A percentile compares a stretch with the other conserved stretches of the same genome.
Conservation (phyloP, 1,140 invertebrate genomes). For the Trachymyrmex septentrionalis region DNA sequence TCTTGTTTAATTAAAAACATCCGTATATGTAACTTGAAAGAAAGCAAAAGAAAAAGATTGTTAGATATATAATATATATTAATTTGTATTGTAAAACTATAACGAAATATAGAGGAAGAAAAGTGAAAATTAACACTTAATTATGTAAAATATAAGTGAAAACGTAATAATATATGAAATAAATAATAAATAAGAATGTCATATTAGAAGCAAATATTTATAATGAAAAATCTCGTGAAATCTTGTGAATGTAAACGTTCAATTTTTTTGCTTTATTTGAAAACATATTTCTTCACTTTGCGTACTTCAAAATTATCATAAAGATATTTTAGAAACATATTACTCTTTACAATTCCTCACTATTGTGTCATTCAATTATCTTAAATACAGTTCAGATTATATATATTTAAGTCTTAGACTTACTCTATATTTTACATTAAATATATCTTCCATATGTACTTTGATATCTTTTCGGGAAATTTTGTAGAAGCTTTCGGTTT, state of each 20-base stretch:
- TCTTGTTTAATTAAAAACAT: slow-evolving; percentile 11
- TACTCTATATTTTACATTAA: neutral
- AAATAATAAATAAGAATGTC: neutral
- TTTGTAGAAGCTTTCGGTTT: neutral
- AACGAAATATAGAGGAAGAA: neutral
- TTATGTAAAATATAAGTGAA: neutral
- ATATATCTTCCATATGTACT: neutral
- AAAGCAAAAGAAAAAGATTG: neutral
- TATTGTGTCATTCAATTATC: neutral
- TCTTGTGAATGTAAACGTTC: neutral
- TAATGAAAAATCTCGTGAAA: neutral
- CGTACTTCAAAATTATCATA: neutral
- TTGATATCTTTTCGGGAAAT: neutral
- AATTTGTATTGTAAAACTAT: neutral
- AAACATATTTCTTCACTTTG: too few relatives aligned
- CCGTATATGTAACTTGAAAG: neutral
- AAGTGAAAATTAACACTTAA: neutral
- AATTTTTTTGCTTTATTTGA: neutral
- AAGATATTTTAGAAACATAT: neutral
- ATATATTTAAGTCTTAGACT: neutral
- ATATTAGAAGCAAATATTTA: neutral
- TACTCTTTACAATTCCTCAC: neutral
- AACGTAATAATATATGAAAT: neutral
- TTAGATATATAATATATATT: neutral
- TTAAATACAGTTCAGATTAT: neutral